A percentile compares a stretch with the other conserved stretches of the same genome.
Conservation (phyloP, 2,797 vertebrate species). For the Ispidina lecontei region DNA sequence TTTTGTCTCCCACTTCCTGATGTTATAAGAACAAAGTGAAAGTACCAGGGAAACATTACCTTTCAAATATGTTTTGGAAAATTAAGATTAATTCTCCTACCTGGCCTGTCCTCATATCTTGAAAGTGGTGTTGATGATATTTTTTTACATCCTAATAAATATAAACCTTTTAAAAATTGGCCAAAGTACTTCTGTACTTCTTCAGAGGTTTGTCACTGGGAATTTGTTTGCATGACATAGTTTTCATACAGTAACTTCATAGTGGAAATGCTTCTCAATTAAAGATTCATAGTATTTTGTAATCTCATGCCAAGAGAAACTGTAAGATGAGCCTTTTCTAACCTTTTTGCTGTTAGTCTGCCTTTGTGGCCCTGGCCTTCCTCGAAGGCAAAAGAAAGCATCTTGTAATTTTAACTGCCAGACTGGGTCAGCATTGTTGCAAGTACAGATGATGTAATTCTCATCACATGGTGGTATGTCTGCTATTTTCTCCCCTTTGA, state of each 20-base stretch:
- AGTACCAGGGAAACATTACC: neutral
- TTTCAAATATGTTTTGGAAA: neutral
- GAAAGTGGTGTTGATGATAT: neutral
- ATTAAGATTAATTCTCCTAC: neutral
- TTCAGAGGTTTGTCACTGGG: neutral
- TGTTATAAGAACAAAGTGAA: neutral
- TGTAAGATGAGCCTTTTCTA: slow-evolving; percentile 2
- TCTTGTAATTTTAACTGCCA: slow-evolving; percentile 31
- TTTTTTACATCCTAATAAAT: neutral
- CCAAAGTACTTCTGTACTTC: neutral
- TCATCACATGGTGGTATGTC: slow-evolving; percentile 21
- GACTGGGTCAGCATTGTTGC: slow-evolving; percentile 18
- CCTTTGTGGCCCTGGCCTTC: neutral
- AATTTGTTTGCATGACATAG: neutral
- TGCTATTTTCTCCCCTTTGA: slow-evolving; percentile 18
- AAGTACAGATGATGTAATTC: slow-evolving; percentile 22
- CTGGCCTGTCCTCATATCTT: neutral
- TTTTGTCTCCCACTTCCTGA: neutral
- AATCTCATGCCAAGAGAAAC: neutral
- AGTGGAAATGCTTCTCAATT: neutral
- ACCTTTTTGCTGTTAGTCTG: neutral
- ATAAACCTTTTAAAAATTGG: neutral
- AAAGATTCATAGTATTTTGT: neutral
- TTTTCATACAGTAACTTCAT: neutral
- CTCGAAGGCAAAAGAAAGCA: slow-evolving; percentile 29